These are phyloP conservation scores for Drosophila yooni DNA, from an alignment of 2,888 invertebrate species.

Conservation along the genomic window DNA sequence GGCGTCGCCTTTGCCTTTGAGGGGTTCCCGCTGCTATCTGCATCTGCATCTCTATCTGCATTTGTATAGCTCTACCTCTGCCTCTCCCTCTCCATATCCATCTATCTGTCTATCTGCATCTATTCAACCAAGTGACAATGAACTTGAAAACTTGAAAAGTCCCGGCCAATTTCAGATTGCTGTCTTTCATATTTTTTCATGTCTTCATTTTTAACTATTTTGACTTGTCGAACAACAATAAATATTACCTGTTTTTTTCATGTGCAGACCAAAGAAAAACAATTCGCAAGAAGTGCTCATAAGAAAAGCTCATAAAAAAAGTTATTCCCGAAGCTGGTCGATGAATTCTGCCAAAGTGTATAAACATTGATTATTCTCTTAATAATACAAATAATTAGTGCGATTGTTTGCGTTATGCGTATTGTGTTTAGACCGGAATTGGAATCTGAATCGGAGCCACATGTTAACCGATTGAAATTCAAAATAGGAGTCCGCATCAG, in stretches of 20 bases:
- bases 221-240: background rate
- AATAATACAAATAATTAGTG: background rate
- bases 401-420: background rate
- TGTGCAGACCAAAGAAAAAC: background rate
- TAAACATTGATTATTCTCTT: background rate
- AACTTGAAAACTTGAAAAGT: conserved; percentile 67
- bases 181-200: conserved; percentile 1
- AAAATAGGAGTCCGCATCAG: background rate
- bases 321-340: background rate
- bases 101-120: background rate
- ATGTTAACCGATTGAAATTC: background rate
- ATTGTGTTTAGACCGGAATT: background rate
- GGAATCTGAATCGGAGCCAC: background rate
- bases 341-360: background rate
- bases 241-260: background rate
- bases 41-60: conserved; percentile 12
- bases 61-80: background rate
- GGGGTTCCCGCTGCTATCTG: conserved; percentile 51
- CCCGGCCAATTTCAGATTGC: conserved; percentile 10
- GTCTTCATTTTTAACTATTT: background rate
- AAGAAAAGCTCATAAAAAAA: background rate
- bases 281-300: background rate
- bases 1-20: conserved; percentile 41
- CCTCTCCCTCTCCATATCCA: background rate
- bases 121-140: conserved; percentile 62